These are phyloP conservation scores for Marasmarcha lunaedactyla DNA, from an alignment of 2,888 invertebrate genomes.

Conservation along the genomic window DNA sequence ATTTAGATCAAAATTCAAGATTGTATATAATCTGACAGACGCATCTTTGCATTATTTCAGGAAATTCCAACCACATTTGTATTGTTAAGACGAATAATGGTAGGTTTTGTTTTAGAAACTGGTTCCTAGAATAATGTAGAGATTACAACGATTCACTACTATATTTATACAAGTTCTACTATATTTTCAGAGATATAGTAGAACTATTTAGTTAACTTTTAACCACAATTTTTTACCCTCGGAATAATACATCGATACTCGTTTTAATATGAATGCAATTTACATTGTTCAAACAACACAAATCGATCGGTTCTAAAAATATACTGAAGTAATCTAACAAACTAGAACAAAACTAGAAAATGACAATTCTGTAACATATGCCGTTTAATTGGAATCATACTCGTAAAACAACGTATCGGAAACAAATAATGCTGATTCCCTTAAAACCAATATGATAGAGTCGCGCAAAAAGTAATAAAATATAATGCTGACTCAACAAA, in stretches of 20 bases:
- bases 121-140: too few relatives aligned
- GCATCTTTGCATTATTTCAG: conserved; percentile 2
- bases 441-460: conserved; percentile 33
- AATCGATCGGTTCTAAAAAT: conserved; percentile 1
- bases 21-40: conserved; percentile 4
- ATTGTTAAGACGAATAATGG: too few relatives aligned
- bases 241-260: too few relatives aligned
- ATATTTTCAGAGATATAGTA: too few relatives aligned
- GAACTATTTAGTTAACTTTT: too few relatives aligned
- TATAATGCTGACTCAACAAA: conserved; percentile 39
- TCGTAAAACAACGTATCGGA: background rate
- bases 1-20: conserved; percentile 18
- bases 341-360: background rate
- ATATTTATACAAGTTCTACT: too few relatives aligned
- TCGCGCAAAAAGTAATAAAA: conserved; percentile 37
- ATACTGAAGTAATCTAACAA: background rate
- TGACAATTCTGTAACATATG: background rate
- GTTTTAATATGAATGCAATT: too few relatives aligned
- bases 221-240: too few relatives aligned
- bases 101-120: too few relatives aligned
- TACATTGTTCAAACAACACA: background rate
- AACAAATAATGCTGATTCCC: background rate
- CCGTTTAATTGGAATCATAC: background rate
- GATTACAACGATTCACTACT: too few relatives aligned
- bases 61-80: background rate